A percentile compares a stretch with the other conserved stretches of the same genome.
Conservation (phyloP, 2,888 invertebrate genomes). For the Steinernema scapterisci region DNA sequence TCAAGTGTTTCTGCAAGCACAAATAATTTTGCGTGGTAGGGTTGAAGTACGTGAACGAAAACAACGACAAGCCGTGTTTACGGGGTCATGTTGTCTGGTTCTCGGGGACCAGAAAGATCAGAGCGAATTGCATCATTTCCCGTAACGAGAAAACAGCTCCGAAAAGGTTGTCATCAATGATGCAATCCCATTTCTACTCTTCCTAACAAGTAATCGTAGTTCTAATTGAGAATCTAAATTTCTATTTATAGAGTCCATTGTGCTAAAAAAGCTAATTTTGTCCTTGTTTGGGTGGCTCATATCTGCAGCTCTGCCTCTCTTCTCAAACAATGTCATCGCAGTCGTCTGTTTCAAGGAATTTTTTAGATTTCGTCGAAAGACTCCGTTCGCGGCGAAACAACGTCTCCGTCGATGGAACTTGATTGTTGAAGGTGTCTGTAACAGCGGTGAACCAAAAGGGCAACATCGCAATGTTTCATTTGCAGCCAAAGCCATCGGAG, state of each 20-base stretch:
- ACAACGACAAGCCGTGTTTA: too few species aligned
- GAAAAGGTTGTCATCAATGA: not conserved
- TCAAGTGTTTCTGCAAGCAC: too few species aligned
- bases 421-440: slow-evolving; percentile 14
- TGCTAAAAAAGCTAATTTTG: not conserved
- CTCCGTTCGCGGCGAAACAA: slow-evolving; percentile 27
- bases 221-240: too few species aligned
- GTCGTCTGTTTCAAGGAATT: slow-evolving; percentile 17
- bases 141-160: not conserved
- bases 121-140: slow-evolving; percentile 10
- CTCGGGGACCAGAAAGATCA: not conserved
- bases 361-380: slow-evolving; percentile 30
- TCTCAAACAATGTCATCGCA: not conserved
- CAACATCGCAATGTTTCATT: slow-evolving; percentile 24
- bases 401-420: slow-evolving; percentile 23
- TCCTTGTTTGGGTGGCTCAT: not conserved
- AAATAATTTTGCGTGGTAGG: too few species aligned
- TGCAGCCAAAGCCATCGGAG: not conserved
- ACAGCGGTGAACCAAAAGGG: slow-evolving; percentile 13
- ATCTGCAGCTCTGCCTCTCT: not conserved
- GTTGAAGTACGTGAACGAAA: too few species aligned
- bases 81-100: not conserved
- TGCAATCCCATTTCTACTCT: not conserved
- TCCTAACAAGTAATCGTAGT: too few species aligned
- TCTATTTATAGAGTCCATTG: too few species aligned